phyloP scores from a whole-genome alignment of 2,113 vertebrate species.

The Ascaphus truei region DNA sequence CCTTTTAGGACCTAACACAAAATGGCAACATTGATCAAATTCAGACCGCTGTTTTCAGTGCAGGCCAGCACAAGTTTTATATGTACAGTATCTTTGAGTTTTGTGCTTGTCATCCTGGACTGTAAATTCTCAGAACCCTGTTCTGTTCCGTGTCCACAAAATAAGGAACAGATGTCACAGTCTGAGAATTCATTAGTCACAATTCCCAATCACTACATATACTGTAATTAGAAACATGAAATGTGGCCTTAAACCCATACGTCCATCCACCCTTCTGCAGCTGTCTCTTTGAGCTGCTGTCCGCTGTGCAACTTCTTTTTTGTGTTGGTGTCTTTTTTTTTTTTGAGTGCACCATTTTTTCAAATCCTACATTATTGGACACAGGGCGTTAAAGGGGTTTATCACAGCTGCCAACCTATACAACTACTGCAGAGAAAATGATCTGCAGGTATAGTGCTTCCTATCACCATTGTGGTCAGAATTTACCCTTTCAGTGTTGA shows the following conservation, averaged over 20 bases:
- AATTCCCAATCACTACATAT: neutral
- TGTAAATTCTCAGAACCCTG: neutral
- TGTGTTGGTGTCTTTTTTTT: constrained; percentile 23
- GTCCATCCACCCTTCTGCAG: constrained; percentile 28
- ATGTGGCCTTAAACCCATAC: constrained; percentile 36
- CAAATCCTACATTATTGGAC: neutral
- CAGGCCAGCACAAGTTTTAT: neutral
- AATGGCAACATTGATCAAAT: neutral
- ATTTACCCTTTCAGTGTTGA: neutral
- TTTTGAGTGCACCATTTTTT: too few relatives aligned
- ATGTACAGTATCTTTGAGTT: neutral
- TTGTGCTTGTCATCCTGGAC: neutral
- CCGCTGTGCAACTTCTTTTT: neutral
- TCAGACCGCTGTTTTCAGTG: neutral
- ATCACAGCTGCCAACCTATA: neutral
- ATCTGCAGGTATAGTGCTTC: constrained; percentile 17
- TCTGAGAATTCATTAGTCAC: neutral
- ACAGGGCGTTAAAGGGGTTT: neutral
- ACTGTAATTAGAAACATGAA: constrained; percentile 5
- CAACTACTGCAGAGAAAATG: neutral
- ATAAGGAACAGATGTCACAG: neutral
- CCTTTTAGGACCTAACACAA: constrained; percentile 7
- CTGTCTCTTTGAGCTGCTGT: neutral
- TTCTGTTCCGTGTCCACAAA: neutral
- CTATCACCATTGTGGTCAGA: neutral